A percentile compares a stretch with the other conserved stretches of the same genome.
Evolutionary conservation across 2,888 invertebrate species (phyloP).

Genomic region (Zygaena filipendulae): DNA sequence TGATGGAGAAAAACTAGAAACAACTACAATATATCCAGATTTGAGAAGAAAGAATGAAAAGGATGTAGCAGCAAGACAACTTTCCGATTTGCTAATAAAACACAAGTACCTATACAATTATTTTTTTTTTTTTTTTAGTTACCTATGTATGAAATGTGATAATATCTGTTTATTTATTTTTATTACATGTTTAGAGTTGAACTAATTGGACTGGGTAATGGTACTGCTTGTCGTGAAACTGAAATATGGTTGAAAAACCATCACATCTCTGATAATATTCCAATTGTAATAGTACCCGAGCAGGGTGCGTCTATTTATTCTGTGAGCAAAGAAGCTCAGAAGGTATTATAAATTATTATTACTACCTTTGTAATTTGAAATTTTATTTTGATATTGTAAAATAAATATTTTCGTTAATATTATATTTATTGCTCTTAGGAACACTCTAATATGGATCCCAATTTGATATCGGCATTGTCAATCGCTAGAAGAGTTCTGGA

Average conservation of each 20-base stretch:
- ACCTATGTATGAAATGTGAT: too few relatives aligned
- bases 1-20: slow-evolving; percentile 76
- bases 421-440: slow-evolving; percentile 62
- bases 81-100: slow-evolving; percentile 66
- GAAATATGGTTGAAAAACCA: slow-evolving; percentile 77
- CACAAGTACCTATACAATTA: too few relatives aligned
- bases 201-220: slow-evolving; percentile 91
- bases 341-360: slow-evolving; percentile 33
- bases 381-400: too few relatives aligned
- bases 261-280: slow-evolving; percentile 61
- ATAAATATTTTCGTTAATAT: background rate
- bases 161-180: too few relatives aligned
- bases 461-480: slow-evolving; percentile 78
- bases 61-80: slow-evolving; percentile 44
- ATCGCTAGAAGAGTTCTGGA: slow-evolving; percentile 91
- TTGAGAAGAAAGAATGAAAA: slow-evolving; percentile 40
- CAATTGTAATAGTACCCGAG: slow-evolving; percentile 88
- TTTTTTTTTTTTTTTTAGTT: too few relatives aligned
- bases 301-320: slow-evolving; percentile 95
- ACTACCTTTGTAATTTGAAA: too few relatives aligned
- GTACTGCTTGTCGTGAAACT: slow-evolving; percentile 89
- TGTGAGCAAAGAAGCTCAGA: slow-evolving; percentile 83
- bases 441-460: slow-evolving; percentile 85
- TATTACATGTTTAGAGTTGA: too few relatives aligned
- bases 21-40: slow-evolving; percentile 75